Conservation (phyloP, 2,888 invertebrate genomes). For the Toxonevra muliebris region DNA sequence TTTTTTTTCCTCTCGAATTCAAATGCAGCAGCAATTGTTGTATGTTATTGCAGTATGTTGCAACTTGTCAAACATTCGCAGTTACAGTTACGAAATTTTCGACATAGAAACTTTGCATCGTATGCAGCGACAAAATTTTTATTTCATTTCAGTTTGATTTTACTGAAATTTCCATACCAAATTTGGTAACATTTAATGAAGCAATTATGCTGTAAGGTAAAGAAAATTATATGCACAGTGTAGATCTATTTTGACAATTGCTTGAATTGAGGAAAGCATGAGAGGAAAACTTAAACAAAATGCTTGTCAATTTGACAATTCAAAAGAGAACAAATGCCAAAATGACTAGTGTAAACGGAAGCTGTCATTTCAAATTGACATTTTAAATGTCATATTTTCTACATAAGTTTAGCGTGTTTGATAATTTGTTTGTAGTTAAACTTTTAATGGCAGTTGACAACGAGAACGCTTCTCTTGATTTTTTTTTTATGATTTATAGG, state of each 20-base stretch:
- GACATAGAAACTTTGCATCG: slow-evolving; percentile 6
- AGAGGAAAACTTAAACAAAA: too few species aligned
- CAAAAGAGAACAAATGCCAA: slow-evolving; percentile 26
- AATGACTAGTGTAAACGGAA: not conserved
- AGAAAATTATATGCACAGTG: slow-evolving; percentile 34
- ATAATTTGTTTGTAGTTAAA: not conserved
- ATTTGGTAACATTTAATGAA: slow-evolving; percentile 61
- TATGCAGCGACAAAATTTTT: not conserved
- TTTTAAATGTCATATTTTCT: slow-evolving; percentile 47
- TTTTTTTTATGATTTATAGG: too few species aligned
- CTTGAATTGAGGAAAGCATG: too few species aligned
- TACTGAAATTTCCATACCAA: slow-evolving; percentile 42
- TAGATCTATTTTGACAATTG: too few species aligned
- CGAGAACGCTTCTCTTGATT: not conserved
- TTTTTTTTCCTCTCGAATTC: too few species aligned
- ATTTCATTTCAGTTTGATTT: slow-evolving; percentile 6
- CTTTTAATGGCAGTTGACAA: not conserved
- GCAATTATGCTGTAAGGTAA: slow-evolving; percentile 54
- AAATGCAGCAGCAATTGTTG: slow-evolving; percentile 44
- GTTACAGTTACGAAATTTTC: slow-evolving; percentile 53
- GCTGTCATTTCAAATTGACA: slow-evolving; percentile 51
- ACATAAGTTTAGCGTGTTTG: not conserved
- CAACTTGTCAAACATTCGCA: slow-evolving; percentile 58
- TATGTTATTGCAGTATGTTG: slow-evolving; percentile 46
- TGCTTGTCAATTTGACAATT: too few species aligned